A percentile compares a stretch with the other conserved stretches of the same genome.
Conservation (phyloP, 2,888 invertebrate genomes). For the Lepidocyrtinus sp. region DNA sequence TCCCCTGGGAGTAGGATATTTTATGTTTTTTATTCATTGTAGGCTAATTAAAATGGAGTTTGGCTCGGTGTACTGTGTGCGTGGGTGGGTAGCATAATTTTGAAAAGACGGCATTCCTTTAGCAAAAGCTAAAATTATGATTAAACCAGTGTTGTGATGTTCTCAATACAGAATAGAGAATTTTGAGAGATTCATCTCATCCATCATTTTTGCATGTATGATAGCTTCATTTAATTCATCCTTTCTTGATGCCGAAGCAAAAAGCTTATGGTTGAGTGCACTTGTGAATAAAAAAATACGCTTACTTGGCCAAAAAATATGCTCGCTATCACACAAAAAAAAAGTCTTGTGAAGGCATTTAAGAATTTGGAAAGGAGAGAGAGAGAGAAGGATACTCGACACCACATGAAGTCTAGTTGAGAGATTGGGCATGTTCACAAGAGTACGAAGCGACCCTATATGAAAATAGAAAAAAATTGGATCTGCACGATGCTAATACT, state of each 20-base stretch:
- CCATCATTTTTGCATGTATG: slow-evolving; percentile 11
- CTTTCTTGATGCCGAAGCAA: slow-evolving; percentile 24
- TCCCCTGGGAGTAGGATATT: not conserved
- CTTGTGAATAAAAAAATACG: slow-evolving; percentile 22
- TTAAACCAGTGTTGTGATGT: not conserved
- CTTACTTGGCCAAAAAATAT: not conserved
- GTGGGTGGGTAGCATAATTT: not conserved
- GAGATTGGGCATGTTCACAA: not conserved
- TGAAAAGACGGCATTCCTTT: too few relatives aligned
- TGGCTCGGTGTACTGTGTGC: slow-evolving; percentile 7
- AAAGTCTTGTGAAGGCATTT: too few relatives aligned
- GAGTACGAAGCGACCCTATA: not conserved
- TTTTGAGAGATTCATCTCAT: slow-evolving; percentile 11
- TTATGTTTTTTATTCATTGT: slow-evolving; percentile 24
- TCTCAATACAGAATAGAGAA: not conserved
- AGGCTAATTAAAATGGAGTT: slow-evolving; percentile 45
- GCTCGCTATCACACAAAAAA: too few relatives aligned
- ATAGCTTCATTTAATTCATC: slow-evolving; percentile 13
- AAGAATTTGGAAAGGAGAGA: too few relatives aligned
- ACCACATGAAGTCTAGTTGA: too few relatives aligned
- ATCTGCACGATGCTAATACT: not conserved
- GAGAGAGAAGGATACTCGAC: too few relatives aligned
- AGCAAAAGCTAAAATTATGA: too few relatives aligned
- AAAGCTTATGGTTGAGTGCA: slow-evolving; percentile 35
- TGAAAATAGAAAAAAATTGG: not conserved